Evolutionary conservation across 1,140 invertebrate genomes (phyloP).

Genomic region (Babylonia areolata): DNA sequence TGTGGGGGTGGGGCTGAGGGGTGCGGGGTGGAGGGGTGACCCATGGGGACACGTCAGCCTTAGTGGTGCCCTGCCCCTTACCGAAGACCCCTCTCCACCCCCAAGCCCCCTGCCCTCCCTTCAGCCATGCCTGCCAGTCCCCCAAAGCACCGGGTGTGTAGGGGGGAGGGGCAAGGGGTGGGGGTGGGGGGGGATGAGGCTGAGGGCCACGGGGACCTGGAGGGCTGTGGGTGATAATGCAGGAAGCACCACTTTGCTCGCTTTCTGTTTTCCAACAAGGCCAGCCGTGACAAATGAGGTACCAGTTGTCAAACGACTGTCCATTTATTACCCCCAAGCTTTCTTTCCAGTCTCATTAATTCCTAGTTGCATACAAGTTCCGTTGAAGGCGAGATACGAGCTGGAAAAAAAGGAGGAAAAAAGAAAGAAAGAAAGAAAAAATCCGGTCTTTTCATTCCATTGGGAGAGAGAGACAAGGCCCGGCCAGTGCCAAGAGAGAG

Average conservation of each 20-base stretch:
- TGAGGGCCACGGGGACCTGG: background rate
- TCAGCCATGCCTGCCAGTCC: background rate
- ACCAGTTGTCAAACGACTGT: slow-evolving; percentile 31
- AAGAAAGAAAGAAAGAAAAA: slow-evolving; percentile 17
- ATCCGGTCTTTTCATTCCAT: background rate
- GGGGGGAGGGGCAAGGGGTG: background rate
- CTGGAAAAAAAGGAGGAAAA: background rate
- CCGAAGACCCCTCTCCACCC: too few relatives aligned
- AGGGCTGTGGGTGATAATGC: slow-evolving; percentile 20
- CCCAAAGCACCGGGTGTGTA: background rate
- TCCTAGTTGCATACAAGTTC: slow-evolving; percentile 31
- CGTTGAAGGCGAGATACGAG: slow-evolving; percentile 35
- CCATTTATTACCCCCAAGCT: slow-evolving; percentile 32
- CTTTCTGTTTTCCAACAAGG: background rate
- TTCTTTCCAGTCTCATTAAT: slow-evolving; percentile 39
- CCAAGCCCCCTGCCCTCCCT: too few relatives aligned
- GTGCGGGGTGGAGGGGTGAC: too few relatives aligned
- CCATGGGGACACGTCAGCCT: too few relatives aligned
- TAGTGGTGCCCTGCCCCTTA: too few relatives aligned
- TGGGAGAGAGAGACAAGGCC: background rate
- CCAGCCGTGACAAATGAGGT: slow-evolving; percentile 28
- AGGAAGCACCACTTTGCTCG: background rate
- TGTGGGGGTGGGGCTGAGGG: too few relatives aligned
- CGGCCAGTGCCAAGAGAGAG: slow-evolving; percentile 6
- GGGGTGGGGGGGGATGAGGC: background rate